phyloP scores from a whole-genome alignment of 2,888 invertebrate species.

The Drosophila colorata region DNA sequence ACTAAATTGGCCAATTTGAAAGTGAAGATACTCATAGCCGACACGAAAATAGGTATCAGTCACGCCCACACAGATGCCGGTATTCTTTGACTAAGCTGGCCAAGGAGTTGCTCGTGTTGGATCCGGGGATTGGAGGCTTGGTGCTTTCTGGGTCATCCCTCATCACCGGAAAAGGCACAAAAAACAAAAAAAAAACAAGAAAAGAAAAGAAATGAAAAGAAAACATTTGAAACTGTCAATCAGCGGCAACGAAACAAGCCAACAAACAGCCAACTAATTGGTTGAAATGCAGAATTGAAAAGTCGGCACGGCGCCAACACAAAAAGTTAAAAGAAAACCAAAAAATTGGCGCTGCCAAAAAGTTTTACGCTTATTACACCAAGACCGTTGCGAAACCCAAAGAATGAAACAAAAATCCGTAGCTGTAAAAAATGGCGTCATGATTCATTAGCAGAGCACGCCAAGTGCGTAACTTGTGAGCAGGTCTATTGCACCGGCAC shows the following conservation, averaged over 20 bases:
- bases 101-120: neutral
- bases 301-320: constrained; percentile 24
- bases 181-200: constrained; percentile 5
- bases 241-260: constrained; percentile 58
- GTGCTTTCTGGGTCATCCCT: constrained; percentile 49
- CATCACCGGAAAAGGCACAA: constrained; percentile 55
- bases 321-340: constrained; percentile 55
- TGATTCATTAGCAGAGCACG: constrained; percentile 74
- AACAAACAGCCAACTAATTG: constrained; percentile 75
- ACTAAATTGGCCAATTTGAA: constrained; percentile 68
- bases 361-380: constrained; percentile 78
- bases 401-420: constrained; percentile 37
- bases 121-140: neutral
- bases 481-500: constrained; percentile 60
- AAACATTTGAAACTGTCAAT: constrained; percentile 74
- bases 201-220: constrained; percentile 8
- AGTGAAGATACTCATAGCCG: constrained; percentile 25
- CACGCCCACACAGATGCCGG: constrained; percentile 53
- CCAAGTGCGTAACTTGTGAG: constrained; percentile 64
- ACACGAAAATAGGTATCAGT: constrained; percentile 56
- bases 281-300: constrained; percentile 69
- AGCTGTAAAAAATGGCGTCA: constrained; percentile 64
- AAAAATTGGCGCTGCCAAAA: constrained; percentile 66
- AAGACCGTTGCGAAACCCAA: constrained; percentile 29
- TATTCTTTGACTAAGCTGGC: constrained; percentile 4